These are phyloP conservation scores for Spinus pinus DNA, from an alignment of 2,797 vertebrate genomes.

Conservation along the genomic window DNA sequence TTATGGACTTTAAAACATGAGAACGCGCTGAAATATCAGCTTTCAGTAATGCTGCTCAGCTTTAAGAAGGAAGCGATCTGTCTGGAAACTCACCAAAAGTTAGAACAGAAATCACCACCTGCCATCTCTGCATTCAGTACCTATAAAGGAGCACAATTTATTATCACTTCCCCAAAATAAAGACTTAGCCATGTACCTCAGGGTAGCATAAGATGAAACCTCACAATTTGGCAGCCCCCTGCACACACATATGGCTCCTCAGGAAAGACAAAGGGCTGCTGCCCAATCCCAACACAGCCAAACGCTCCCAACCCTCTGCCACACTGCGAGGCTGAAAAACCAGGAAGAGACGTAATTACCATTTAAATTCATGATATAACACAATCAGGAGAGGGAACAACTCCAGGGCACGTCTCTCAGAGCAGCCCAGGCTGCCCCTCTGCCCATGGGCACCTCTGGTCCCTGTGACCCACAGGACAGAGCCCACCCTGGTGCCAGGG, in stretches of 20 bases:
- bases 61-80: background rate
- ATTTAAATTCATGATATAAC: background rate
- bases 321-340: background rate
- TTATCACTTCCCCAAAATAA: background rate
- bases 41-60: background rate
- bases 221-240: background rate
- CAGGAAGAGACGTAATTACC: background rate
- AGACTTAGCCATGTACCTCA: background rate
- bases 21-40: background rate
- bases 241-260: background rate
- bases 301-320: background rate
- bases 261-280: background rate
- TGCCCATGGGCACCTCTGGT: background rate
- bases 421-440: background rate
- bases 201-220: background rate
- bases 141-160: background rate
- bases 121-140: background rate
- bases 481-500: background rate
- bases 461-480: accelerated
- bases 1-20: background rate
- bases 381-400: background rate
- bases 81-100: background rate
- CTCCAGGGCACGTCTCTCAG: accelerated
- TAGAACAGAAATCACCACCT: background rate
- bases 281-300: accelerated